phyloP scores from a whole-genome alignment of 2,888 invertebrate genomes.

The Eristalinus sepulchralis region DNA sequence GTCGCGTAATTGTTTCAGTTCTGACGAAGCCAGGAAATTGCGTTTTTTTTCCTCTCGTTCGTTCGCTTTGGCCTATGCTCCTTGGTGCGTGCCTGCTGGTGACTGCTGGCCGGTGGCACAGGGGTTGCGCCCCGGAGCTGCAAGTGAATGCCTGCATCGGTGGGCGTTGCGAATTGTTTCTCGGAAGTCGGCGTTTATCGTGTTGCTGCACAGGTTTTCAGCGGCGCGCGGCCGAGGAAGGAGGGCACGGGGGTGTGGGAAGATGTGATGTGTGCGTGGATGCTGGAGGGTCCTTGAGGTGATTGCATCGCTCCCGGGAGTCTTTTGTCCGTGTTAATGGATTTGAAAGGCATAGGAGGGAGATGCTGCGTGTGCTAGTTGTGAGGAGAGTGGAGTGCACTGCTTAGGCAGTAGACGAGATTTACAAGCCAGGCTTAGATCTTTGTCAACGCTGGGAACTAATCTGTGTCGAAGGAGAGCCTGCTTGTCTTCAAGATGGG shows the following conservation, averaged over 20 bases:
- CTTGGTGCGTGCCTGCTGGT: not conserved
- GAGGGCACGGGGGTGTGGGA: not conserved
- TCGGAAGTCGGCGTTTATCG: conserved; percentile 10
- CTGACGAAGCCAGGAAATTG: conserved; percentile 6
- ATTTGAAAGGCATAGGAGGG: not conserved
- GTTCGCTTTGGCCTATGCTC: not conserved
- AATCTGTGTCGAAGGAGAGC: too few species aligned
- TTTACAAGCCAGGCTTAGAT: not conserved
- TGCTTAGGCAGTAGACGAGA: too few species aligned
- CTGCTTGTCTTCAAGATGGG: too few species aligned
- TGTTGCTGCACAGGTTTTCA: not conserved
- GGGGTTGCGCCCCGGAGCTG: not conserved
- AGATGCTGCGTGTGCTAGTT: not conserved
- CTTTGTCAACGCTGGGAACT: too few species aligned
- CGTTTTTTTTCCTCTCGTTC: not conserved
- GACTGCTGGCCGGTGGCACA: not conserved
- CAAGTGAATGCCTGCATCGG: not conserved
- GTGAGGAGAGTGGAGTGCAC: too few species aligned
- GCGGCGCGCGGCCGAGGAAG: not conserved
- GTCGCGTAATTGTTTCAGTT: conserved; percentile 42
- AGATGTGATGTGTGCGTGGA: not conserved
- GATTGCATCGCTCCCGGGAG: not conserved
- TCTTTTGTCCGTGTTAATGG: not conserved
- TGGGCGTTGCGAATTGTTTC: not conserved
- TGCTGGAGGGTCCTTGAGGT: not conserved